Evolutionary conservation across 2,888 invertebrate genomes (phyloP).

Genomic region (Ephialtes manifestator): DNA sequence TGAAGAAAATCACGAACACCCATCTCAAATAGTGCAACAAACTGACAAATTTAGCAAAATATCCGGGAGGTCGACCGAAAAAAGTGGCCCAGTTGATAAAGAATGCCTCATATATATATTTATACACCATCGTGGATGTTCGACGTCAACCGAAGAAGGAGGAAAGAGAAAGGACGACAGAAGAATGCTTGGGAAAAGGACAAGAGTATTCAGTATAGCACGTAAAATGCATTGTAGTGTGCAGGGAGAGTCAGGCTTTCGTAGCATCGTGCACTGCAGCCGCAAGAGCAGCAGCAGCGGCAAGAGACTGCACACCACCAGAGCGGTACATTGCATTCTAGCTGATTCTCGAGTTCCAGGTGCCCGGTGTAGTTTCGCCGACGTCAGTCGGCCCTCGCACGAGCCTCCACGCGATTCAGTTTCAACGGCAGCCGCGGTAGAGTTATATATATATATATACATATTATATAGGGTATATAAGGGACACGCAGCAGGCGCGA

Average conservation of each 20-base stretch:
- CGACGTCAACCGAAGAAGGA: background rate
- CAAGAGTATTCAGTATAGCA: slow-evolving; percentile 1
- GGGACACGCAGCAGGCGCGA: slow-evolving; percentile 23
- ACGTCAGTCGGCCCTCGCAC: slow-evolving; percentile 65
- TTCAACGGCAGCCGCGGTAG: slow-evolving; percentile 23
- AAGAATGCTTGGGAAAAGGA: slow-evolving; percentile 6
- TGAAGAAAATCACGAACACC: too few relatives aligned
- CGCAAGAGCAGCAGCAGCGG: background rate
- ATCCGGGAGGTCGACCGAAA: too few relatives aligned
- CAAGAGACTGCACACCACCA: slow-evolving; percentile 6
- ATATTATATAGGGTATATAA: background rate
- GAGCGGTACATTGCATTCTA: slow-evolving; percentile 8
- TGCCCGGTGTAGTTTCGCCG: slow-evolving; percentile 49
- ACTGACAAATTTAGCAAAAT: too few relatives aligned
- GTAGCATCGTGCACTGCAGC: background rate
- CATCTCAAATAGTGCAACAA: too few relatives aligned
- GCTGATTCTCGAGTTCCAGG: slow-evolving; percentile 56
- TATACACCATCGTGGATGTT: background rate
- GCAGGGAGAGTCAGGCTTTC: background rate
- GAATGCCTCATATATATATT: too few relatives aligned
- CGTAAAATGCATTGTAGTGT: slow-evolving; percentile 12
- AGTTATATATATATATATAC: background rate
- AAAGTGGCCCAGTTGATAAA: too few relatives aligned
- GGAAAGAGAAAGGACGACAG: slow-evolving; percentile 7
- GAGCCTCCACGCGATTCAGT: slow-evolving; percentile 61